Evolutionary conservation across 2,113 vertebrate genomes (phyloP), one percentile per base, ranked within the genome.

Genomic region (Burhinus oedicnemus): DNA sequence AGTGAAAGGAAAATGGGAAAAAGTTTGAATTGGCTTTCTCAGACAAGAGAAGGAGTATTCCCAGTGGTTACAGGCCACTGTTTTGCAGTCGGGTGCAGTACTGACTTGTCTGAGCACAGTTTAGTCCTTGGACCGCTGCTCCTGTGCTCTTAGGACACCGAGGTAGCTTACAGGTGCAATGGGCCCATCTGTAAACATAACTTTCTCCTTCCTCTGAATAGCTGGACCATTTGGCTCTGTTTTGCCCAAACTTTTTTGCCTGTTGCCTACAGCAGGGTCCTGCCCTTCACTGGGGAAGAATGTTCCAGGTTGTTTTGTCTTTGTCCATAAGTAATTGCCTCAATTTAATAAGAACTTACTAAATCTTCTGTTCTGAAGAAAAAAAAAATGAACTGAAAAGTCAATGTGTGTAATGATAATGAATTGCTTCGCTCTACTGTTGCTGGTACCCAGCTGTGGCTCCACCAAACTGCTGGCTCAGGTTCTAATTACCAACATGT

Each of bases 371-470:
- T 90, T 95, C 75, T 51, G 60, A 75, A 91, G 40, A 22, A 64
- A 71, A 83, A 45, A 83, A 25, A n/a, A 64, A 64, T 16, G 19
- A 70, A 42, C 29, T n/a, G 30, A 57, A 85, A 94, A 66, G 66
- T 89, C 52, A 1, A 3, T 3, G 92, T 38, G 45, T 52, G 65
- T 23, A 52, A 29, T 45, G 57, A 40, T 14, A 72, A 82, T 58
- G 76, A 89, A 40, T 64, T 81, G 82, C 75, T 66, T 18, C 16
- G 90, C 71, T 62, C 3, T 61, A 7, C 40, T 81, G 55, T 13
- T 66, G 62, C 38, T 65, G 42, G 45, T 62, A 34, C 71, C 90
- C 92, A 70, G 90, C 92, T 95, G 83, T 2, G 42, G 47, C 83
- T 84, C 75, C 85, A 55, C 88, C 40, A 27, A 23, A 29, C 66